These are phyloP conservation scores for Drosophila malerkotliana DNA, from an alignment of 1,140 invertebrate species.

Conservation along the genomic window DNA sequence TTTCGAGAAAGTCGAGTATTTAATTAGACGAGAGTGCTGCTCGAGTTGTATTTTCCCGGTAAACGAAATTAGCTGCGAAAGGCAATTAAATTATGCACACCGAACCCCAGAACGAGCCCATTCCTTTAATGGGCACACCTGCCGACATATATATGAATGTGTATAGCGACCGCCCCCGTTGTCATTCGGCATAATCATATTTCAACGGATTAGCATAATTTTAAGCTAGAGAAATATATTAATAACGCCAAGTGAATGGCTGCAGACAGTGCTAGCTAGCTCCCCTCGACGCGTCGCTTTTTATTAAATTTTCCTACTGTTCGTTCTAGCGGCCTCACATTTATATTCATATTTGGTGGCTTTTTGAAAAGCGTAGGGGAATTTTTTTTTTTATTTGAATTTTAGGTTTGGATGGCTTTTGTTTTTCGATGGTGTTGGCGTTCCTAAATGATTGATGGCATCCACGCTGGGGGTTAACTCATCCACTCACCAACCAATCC, in stretches of 20 bases:
- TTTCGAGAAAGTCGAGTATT: slow-evolving; percentile 50
- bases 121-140: slow-evolving; percentile 55
- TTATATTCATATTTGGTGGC: slow-evolving; percentile 78
- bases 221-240: slow-evolving; percentile 70
- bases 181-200: slow-evolving; percentile 82
- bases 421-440: slow-evolving; percentile 56
- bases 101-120: slow-evolving; percentile 21
- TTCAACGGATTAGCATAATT: slow-evolving; percentile 83
- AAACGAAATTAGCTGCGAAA: slow-evolving; percentile 72
- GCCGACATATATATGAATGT: slow-evolving; percentile 30
- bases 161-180: slow-evolving; percentile 49
- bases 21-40: slow-evolving; percentile 59
- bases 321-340: slow-evolving; percentile 44
- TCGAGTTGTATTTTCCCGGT: slow-evolving; percentile 3
- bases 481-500: slow-evolving; percentile 45
- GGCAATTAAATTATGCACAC: slow-evolving; percentile 76
- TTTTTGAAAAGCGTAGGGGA: slow-evolving; percentile 45
- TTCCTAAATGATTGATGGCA: slow-evolving; percentile 75
- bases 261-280: slow-evolving; percentile 26
- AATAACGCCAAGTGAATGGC: slow-evolving; percentile 82
- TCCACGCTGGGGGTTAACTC: slow-evolving; percentile 48
- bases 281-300: slow-evolving; percentile 21
- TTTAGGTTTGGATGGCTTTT: slow-evolving; percentile 26
- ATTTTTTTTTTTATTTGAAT: slow-evolving; percentile 32
- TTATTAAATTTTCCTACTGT: slow-evolving; percentile 76